Conservation (phyloP, 1,140 invertebrate genomes). For the Homarus americanus region DNA sequence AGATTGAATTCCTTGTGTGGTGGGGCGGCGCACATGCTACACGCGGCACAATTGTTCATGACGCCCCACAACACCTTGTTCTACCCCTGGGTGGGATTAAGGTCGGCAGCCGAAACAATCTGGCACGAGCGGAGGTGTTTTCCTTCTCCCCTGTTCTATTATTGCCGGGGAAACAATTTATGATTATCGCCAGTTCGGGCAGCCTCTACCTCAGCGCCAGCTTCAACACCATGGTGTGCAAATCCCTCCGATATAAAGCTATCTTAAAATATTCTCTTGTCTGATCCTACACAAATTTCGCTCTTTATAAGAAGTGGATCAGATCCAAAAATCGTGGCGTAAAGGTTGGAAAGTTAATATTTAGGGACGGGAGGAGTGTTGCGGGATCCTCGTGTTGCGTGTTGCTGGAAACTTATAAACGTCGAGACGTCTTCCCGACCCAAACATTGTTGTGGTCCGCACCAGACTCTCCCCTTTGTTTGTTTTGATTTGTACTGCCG, state of each 20-base stretch:
- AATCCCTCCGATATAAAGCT: conserved; percentile 8
- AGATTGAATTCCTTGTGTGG: conserved; percentile 24
- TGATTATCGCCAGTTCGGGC: conserved; percentile 40
- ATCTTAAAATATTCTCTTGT: neutral
- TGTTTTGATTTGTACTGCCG: conserved; percentile 62
- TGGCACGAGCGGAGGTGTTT: conserved; percentile 12
- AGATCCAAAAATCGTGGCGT: neutral
- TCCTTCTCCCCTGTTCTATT: conserved; percentile 53
- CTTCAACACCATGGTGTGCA: conserved; percentile 16
- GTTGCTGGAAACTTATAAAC: conserved; percentile 11
- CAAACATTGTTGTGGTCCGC: conserved; percentile 16
- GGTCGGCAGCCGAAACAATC: conserved; percentile 21
- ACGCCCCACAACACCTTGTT: conserved; percentile 10
- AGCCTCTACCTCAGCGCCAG: conserved; percentile 1
- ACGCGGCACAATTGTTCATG: conserved; percentile 34
- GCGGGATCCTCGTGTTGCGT: neutral
- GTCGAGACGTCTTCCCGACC: neutral
- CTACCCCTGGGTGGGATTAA: conserved; percentile 30
- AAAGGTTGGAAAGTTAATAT: neutral
- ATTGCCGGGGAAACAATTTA: conserved; percentile 62
- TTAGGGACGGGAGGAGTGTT: neutral
- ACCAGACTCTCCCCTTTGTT: conserved; percentile 31
- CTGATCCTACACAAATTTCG: neutral
- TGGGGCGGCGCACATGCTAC: neutral
- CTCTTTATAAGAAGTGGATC: neutral